phyloP scores from a whole-genome alignment of 2,113 vertebrate genomes.

The Hippoglossus stenolepis region DNA sequence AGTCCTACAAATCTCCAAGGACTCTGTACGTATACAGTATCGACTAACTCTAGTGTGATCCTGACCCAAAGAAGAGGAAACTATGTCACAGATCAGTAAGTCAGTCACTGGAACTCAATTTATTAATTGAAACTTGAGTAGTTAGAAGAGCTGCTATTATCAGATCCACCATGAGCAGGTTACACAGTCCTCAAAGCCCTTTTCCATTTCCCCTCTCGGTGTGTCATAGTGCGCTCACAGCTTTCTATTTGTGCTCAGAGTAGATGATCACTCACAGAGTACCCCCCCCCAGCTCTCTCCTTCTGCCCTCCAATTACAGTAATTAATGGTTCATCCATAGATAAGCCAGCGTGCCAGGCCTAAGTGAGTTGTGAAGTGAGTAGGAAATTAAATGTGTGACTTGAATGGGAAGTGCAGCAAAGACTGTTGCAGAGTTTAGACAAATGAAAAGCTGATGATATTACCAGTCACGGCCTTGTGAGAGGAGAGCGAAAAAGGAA shows the following conservation, averaged over 20 bases:
- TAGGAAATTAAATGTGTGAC: constrained; percentile 41
- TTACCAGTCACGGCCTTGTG: constrained; percentile 22
- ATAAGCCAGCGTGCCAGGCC: constrained; percentile 23
- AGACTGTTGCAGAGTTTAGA: background rate
- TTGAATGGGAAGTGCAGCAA: constrained; percentile 24
- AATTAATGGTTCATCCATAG: constrained; percentile 40
- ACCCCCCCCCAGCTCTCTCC: background rate
- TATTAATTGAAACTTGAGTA: constrained; percentile 36
- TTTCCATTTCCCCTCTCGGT: constrained; percentile 16
- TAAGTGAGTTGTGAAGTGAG: constrained; percentile 42
- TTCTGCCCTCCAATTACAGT: constrained; percentile 41
- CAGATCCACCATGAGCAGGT: background rate
- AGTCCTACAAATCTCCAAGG: background rate
- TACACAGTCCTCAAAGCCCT: constrained; percentile 15
- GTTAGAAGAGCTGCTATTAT: constrained; percentile 25
- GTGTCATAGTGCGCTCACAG: constrained; percentile 38
- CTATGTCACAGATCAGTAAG: background rate
- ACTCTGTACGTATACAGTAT: background rate
- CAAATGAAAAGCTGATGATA: constrained; percentile 23
- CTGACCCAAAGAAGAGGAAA: background rate
- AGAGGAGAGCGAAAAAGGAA: constrained; percentile 1
- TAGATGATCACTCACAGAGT: constrained; percentile 31
- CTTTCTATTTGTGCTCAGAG: constrained; percentile 42
- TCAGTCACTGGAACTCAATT: constrained; percentile 5
- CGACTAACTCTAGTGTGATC: background rate